phyloP scores from a whole-genome alignment of 1,140 invertebrate genomes.

The Brachionus calyciflorus region DNA sequence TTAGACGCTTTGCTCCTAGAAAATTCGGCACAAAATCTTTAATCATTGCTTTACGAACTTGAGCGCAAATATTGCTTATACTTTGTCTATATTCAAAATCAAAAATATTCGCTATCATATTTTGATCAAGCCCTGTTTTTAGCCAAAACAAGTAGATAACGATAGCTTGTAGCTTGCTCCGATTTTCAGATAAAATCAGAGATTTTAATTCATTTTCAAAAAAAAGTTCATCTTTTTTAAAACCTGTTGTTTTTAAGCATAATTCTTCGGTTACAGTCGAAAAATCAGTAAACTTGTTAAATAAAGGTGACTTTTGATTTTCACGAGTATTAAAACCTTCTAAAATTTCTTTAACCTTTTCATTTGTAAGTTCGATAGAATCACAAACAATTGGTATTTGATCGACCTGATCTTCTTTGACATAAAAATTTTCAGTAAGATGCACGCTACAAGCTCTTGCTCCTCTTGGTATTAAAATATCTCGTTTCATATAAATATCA shows the following conservation, averaged over 20 bases:
- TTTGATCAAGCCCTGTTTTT: too few relatives aligned
- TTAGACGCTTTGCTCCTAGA: too few relatives aligned
- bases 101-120: too few relatives aligned
- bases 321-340: not conserved
- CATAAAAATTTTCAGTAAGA: constrained; percentile 1
- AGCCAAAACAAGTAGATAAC: not conserved
- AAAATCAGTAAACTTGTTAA: not conserved
- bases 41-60: too few relatives aligned
- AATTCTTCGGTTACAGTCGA: not conserved
- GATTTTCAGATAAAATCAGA: not conserved
- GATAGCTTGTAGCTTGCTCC: not conserved
- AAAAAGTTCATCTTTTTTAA: not conserved
- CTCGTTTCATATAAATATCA: too few relatives aligned
- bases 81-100: too few relatives aligned
- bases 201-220: not conserved
- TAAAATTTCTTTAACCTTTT: constrained; percentile 8
- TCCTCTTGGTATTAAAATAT: too few relatives aligned
- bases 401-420: not conserved
- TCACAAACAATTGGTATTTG: not conserved
- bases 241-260: constrained; percentile 10
- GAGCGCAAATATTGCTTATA: too few relatives aligned
- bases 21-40: too few relatives aligned
- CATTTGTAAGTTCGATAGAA: not conserved
- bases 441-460: too few relatives aligned
- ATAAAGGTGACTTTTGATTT: not conserved